Conservation (phyloP, 2,113 vertebrate species). For the Natator depressus region DNA sequence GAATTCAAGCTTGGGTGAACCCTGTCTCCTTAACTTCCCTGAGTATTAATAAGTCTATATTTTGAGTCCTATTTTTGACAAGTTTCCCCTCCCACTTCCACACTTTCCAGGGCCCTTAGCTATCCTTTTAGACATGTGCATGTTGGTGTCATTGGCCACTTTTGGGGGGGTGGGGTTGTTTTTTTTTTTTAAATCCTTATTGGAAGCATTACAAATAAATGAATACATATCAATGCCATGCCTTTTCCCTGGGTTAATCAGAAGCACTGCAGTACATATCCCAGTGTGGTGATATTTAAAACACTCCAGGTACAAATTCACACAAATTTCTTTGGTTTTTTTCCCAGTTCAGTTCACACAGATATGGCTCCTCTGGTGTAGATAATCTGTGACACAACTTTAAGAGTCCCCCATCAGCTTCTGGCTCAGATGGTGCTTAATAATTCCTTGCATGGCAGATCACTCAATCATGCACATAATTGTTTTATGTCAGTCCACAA, state of each 20-base stretch:
- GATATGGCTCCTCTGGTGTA: too few relatives aligned
- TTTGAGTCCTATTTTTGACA: not conserved
- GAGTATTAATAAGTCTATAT: not conserved
- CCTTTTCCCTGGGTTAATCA: not conserved
- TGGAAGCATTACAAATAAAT: not conserved
- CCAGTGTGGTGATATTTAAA: not conserved
- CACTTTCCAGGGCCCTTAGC: not conserved
- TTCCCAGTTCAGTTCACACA: too few relatives aligned
- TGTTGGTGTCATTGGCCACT: not conserved
- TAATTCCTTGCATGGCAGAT: not conserved
- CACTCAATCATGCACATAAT: not conserved
- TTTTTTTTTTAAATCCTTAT: too few relatives aligned
- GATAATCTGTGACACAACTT: not conserved
- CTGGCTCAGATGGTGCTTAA: not conserved
- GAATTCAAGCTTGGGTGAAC: not conserved
- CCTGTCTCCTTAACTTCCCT: constrained; percentile 44
- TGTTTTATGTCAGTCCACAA: not conserved
- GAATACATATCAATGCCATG: not conserved
- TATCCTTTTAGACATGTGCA: not conserved
- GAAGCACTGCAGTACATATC: not conserved
- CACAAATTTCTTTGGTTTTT: not conserved
- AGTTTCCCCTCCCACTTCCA: not conserved
- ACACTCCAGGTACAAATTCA: not conserved
- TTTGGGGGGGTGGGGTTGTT: not conserved
- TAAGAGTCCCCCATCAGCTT: not conserved